Percentiles rank a stretch among this genome's conserved stretches.
phyloP scores from a whole-genome alignment of 35 echinoderm and acorn worm species.

The Holothuria glaberrima region DNA sequence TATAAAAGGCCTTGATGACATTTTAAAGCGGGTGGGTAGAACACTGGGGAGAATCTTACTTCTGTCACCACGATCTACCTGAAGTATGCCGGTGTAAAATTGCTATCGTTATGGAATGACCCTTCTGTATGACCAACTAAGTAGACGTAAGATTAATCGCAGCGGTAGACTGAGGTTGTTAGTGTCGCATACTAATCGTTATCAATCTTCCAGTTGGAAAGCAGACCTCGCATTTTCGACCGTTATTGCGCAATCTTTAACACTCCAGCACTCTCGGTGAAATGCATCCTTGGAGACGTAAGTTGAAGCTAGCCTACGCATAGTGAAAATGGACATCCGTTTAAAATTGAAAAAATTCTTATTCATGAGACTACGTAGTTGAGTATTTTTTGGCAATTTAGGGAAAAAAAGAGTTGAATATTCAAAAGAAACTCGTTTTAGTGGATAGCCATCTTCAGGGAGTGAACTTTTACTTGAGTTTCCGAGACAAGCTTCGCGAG shows the following conservation, averaged over 20 bases:
- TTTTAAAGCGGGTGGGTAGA: too few relatives aligned
- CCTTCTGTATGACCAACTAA: too few relatives aligned
- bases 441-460: neutral
- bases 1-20: too few relatives aligned
- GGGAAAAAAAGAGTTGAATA: neutral
- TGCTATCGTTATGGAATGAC: too few relatives aligned
- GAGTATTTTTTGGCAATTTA: neutral
- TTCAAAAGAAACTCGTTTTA: neutral
- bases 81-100: too few relatives aligned
- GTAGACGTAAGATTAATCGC: too few relatives aligned
- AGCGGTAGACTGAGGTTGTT: too few relatives aligned
- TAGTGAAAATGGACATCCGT: neutral
- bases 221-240: neutral
- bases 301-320: neutral
- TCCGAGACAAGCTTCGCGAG: neutral
- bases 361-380: neutral
- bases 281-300: constrained; percentile 1
- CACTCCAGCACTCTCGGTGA: neutral
- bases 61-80: too few relatives aligned
- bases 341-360: neutral
- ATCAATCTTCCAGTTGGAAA: neutral
- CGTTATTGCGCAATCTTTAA: neutral
- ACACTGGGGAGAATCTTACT: too few relatives aligned
- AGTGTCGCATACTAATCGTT: too few relatives aligned
- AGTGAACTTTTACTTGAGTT: neutral